Evolutionary conservation across 2,113 vertebrate species (phyloP), one percentile per base, ranked within the genome.

Genomic region (Gymnogyps californianus): DNA sequence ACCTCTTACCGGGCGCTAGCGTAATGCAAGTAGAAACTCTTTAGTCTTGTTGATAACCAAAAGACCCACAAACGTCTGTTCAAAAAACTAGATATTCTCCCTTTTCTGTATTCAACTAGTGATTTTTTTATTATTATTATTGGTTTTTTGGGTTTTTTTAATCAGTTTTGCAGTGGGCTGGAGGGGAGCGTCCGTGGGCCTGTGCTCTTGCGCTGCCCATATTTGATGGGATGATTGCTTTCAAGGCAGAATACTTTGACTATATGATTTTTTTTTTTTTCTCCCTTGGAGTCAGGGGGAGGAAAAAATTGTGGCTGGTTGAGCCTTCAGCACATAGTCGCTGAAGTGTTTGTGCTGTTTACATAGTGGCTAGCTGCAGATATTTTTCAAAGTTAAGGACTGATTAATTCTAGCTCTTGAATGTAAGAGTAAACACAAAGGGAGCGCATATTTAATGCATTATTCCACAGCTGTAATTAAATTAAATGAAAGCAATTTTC

Each of bases 401-500:
- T 90, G 58, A 95, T 88, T 93, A 93, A 95, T 95, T 93, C 83
- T 16, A 54, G 72, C 83, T 86, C 91, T 90, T 28, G 74, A 87
- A 83, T 46, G 17, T 20, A 67, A 84, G 74, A 90, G 70, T 83
- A 87, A 75, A 88, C 87, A 95, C 83, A 87, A 91, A 80, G 83
- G 72, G 61, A 75, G 67, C 3, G 34, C 67, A 24, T 71, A 55
- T 71, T 93, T 93, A 80, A 84, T 84, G 57, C 65, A 19, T 70
- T 76, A 61, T 91, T 84, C 72, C 57, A 44, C 55, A 62, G 66
- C 87, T 91, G 91, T 95, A 95, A 95, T 95, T 93, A 91, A 95
- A 95, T 95, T 95, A 93, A 93, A 90, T 87, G 29, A 87, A 95
- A 93, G 91, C 74, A 44, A 90, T 95, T 93, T 88, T 34, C 83